Conservation (phyloP, 2,113 vertebrate species). For the Agelaius phoeniceus region DNA sequence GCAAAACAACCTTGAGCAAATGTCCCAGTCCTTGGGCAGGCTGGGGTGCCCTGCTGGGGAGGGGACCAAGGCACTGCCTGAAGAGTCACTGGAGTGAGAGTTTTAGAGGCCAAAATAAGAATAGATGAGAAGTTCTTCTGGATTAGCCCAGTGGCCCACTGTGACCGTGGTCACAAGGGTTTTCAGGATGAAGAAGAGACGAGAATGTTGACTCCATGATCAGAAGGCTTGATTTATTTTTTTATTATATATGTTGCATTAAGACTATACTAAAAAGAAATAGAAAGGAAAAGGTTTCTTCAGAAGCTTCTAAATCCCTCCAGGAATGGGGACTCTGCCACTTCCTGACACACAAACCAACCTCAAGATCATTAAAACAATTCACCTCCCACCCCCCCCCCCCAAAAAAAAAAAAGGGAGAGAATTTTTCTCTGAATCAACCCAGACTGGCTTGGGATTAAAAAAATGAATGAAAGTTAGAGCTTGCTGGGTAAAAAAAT, state of each 20-base stretch:
- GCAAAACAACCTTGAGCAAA: not conserved
- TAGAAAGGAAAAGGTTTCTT: no score
- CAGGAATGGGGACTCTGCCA: not conserved
- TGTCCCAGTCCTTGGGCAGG: rapidly evolving
- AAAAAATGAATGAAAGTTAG: not conserved
- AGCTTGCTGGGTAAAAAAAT: not conserved
- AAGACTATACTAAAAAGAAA: no score
- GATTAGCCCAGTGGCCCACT: not conserved
- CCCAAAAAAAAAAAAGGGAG: rapidly evolving
- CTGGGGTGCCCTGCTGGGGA: not conserved
- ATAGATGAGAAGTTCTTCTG: not conserved
- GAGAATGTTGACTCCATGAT: no score
- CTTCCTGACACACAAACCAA: not conserved
- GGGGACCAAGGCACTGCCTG: not conserved
- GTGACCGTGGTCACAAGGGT: no score
- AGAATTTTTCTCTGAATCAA: not conserved
- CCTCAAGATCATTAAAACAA: not conserved
- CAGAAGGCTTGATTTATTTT: no score
- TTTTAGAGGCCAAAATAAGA: not conserved
- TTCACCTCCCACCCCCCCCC: rapidly evolving
- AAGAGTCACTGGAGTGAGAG: not conserved
- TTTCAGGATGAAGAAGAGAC: no score
- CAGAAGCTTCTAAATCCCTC: not conserved
- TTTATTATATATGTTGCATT: no score
- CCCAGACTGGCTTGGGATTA: not conserved